A percentile compares a stretch with the other conserved stretches of the same genome.
phyloP scores from a whole-genome alignment of 37 sponge, comb jelly and placozoan genomes.

The Geodia barretti region DNA sequence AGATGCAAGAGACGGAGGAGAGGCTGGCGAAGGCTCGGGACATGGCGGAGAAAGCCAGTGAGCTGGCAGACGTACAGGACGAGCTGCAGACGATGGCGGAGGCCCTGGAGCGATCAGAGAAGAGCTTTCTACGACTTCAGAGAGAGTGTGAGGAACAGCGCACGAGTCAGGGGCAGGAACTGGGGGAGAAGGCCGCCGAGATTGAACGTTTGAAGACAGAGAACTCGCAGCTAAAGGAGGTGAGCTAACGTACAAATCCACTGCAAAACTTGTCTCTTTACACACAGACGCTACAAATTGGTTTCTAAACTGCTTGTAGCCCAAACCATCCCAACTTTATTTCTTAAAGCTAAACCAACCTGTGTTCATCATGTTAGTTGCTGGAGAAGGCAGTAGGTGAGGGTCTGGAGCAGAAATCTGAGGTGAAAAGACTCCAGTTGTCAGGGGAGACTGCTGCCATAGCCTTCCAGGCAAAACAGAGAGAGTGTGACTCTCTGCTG shows the following conservation, averaged over 20 bases:
- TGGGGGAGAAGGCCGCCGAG: not conserved
- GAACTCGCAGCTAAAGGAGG: not conserved
- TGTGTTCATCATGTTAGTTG: not conserved
- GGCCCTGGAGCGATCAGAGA: slow-evolving; percentile 8
- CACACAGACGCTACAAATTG: not conserved
- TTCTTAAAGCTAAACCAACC: too few species aligned
- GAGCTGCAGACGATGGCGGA: slow-evolving; percentile 20
- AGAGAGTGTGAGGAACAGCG: not conserved
- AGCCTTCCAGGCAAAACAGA: not conserved
- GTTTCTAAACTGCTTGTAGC: too few species aligned
- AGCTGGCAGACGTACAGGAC: slow-evolving; percentile 46
- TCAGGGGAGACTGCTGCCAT: not conserved
- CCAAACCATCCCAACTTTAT: too few species aligned
- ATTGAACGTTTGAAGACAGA: slow-evolving; percentile 8
- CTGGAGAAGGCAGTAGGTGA: not conserved
- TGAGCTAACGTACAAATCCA: not conserved
- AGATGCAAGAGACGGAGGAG: not conserved
- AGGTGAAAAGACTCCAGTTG: slow-evolving; percentile 4
- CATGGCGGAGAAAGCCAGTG: slow-evolving; percentile 2
- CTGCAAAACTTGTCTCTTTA: not conserved
- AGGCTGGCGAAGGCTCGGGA: slow-evolving; percentile 12
- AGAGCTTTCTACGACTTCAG: not conserved
- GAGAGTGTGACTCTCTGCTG: not conserved
- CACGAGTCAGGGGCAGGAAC: not conserved
- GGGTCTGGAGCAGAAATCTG: not conserved